phyloP scores from a whole-genome alignment of 2,888 invertebrate genomes.

The Acanthosoma haemorrhoidale region DNA sequence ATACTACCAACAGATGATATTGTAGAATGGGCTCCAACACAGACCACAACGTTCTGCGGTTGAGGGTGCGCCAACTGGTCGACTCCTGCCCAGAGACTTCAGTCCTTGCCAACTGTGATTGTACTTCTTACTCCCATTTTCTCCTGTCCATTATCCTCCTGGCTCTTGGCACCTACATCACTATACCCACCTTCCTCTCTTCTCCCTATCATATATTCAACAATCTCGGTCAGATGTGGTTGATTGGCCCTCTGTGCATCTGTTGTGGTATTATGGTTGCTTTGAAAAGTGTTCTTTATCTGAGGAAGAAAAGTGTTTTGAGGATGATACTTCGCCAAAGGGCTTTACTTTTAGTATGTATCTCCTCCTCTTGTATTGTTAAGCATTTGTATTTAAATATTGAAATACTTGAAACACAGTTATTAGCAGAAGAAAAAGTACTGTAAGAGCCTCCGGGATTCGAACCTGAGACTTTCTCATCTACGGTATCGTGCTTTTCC shows the following conservation, averaged over 20 bases:
- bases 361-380: too few species aligned
- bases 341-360: slow-evolving; percentile 56
- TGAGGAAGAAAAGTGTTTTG: slow-evolving; percentile 60
- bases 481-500: too few species aligned
- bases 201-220: slow-evolving; percentile 48
- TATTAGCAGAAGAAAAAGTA: too few species aligned
- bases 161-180: slow-evolving; percentile 59
- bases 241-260: slow-evolving; percentile 61
- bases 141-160: slow-evolving; percentile 58
- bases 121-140: slow-evolving; percentile 61
- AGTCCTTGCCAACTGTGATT: slow-evolving; percentile 60
- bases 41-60: slow-evolving; percentile 26
- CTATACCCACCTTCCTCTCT: slow-evolving; percentile 57
- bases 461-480: too few species aligned
- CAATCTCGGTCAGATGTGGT: slow-evolving; percentile 63
- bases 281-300: slow-evolving; percentile 61
- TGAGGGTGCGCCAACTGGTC: slow-evolving; percentile 33
- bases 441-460: too few species aligned
- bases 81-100: slow-evolving; percentile 38
- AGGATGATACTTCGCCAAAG: slow-evolving; percentile 60
- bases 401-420: too few species aligned
- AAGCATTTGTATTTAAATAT: too few species aligned
- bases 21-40: slow-evolving; percentile 21
- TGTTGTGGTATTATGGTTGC: slow-evolving; percentile 64
- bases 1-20: background rate